Evolutionary conservation across 2,113 vertebrate species (phyloP), one percentile per base, ranked within the genome.

Genomic region (Grammomys dolichurus): DNA sequence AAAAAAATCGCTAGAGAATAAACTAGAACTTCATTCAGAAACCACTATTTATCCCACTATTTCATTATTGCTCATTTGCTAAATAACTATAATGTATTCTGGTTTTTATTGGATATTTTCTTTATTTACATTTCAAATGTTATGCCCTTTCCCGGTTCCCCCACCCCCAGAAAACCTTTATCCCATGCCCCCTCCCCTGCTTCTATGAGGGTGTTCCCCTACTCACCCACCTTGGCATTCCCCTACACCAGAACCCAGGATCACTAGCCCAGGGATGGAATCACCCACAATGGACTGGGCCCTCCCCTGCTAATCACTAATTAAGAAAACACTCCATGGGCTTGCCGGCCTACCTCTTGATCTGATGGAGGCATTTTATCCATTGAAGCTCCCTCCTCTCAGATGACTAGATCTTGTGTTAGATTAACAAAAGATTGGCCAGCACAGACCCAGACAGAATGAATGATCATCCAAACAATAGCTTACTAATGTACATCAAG

Each of bases 41-140:
- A 56, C 51, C 51, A 51, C 22, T 96, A 1, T 91, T 96, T 87
- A 80, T 56, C 51, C 73, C 31, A 87, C 65, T 3, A 36, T 72
- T 97, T 96, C 28, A 40, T 91, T 89, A 65, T 65, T 87, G 48
- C 1, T 82, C 51, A 94, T 91, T 89, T 78, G 46, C 48, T 90
- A 94, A 95, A 84, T 20, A 46, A 69, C 19, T 87, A 36, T 28
- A 43, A 28, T 86, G 43, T 16, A 65, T 89, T 54, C 19, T 75
- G 94, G 1, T 51, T 51, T 51, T 51, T 51, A 8, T 51, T 51
- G 10, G 48, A 51, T 51, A 51, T 51, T 51, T 51, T 51, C 51
- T 51, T 51, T 51, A 51, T 51, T 51, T 51, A 51, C 51, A 51
- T 51, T 51, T 51, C 51, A 51, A 51, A 51, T 51, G 51, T 51